Conservation (phyloP, 1,140 invertebrate species). For the Ceratosolen fusciceps region DNA sequence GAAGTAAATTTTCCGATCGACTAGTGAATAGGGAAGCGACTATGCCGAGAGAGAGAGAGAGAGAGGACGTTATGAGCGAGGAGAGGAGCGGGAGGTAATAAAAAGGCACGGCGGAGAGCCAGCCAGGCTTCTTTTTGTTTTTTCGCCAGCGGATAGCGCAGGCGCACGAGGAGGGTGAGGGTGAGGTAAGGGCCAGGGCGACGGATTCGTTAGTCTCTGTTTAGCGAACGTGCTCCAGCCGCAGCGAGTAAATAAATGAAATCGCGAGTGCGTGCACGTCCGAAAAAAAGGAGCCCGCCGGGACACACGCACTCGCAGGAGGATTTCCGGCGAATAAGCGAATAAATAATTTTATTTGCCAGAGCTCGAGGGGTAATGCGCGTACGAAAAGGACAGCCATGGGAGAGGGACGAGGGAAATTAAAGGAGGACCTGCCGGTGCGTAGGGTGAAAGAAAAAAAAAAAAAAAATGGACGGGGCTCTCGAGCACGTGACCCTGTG, state of each 20-base stretch:
- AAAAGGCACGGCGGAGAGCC: too few relatives aligned
- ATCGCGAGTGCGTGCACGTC: conserved; percentile 56
- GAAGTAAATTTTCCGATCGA: too few relatives aligned
- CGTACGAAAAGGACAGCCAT: conserved; percentile 15
- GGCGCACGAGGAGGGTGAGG: not conserved
- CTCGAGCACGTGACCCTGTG: conserved; percentile 33
- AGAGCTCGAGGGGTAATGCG: conserved; percentile 43
- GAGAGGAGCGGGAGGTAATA: too few relatives aligned
- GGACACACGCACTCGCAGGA: conserved; percentile 34
- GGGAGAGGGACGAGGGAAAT: conserved; percentile 8
- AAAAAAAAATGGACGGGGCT: not conserved
- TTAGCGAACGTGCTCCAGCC: conserved; percentile 59
- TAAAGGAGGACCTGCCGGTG: conserved; percentile 41
- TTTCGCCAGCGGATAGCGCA: not conserved
- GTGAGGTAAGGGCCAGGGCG: not conserved
- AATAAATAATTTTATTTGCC: conserved; percentile 63
- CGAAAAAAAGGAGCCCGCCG: conserved; percentile 50
- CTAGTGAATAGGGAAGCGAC: not conserved
- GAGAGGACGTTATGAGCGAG: conserved; percentile 10
- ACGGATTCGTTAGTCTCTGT: conserved; percentile 61
- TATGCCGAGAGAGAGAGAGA: not conserved
- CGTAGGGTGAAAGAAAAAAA: not conserved
- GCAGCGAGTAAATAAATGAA: conserved; percentile 60
- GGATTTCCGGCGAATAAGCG: conserved; percentile 46
- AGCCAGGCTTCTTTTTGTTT: not conserved